These are phyloP conservation scores for Recurvirostra avosetta DNA, from an alignment of 2,113 vertebrate species.

Conservation along the genomic window DNA sequence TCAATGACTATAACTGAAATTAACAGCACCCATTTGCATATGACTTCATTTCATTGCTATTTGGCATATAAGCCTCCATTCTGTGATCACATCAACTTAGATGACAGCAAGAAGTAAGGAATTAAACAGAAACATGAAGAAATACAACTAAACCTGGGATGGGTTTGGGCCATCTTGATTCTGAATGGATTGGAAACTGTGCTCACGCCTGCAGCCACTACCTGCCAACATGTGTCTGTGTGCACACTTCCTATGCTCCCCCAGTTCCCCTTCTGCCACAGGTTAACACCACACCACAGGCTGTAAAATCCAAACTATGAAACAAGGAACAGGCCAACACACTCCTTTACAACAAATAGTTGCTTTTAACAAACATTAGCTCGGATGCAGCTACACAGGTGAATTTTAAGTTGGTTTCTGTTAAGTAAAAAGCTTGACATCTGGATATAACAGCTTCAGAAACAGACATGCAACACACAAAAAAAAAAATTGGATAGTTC, in stretches of 20 bases:
- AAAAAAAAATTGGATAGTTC: background rate
- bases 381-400: background rate
- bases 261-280: background rate
- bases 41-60: background rate
- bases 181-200: background rate
- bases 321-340: background rate
- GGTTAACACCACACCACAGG: background rate
- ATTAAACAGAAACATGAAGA: background rate
- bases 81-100: background rate
- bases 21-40: background rate
- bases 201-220: background rate
- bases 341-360: background rate
- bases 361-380: background rate
- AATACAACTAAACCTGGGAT: background rate
- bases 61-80: background rate
- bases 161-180: background rate
- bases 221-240: background rate
- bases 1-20: background rate
- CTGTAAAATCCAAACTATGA: background rate
- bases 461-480: background rate
- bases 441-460: background rate
- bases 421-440: background rate
- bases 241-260: background rate
- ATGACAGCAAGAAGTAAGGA: background rate
- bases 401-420: background rate